phyloP scores from a whole-genome alignment of 2,888 invertebrate genomes.

The Sphaerophoria taeniata region DNA sequence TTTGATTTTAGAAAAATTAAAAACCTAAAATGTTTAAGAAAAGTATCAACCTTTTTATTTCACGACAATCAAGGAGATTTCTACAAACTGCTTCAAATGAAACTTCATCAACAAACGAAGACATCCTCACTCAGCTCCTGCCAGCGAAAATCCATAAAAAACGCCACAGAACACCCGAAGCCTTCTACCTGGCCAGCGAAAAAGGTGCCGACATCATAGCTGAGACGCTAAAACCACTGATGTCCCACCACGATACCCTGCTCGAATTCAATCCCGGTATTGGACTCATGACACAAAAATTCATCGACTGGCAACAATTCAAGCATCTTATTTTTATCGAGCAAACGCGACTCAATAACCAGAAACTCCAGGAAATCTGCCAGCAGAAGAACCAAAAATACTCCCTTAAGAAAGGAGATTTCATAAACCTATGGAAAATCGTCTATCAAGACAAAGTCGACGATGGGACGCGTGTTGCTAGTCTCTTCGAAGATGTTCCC shows the following conservation, averaged over 20 bases:
- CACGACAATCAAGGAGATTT: constrained; percentile 20
- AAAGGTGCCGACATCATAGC: constrained; percentile 77
- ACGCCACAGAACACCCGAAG: constrained; percentile 77
- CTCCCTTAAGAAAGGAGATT: constrained; percentile 84
- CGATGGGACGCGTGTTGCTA: constrained; percentile 84
- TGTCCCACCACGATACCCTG: constrained; percentile 76
- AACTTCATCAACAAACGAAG: not conserved
- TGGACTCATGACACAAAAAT: constrained; percentile 85
- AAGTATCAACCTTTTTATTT: not conserved
- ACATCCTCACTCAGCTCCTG: constrained; percentile 71
- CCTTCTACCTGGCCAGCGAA: constrained; percentile 79
- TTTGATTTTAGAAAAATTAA: not conserved
- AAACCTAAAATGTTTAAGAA: constrained; percentile 14
- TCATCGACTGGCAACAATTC: constrained; percentile 84
- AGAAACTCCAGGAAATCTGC: constrained; percentile 82
- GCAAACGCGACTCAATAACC: constrained; percentile 83
- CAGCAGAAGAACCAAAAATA: constrained; percentile 82
- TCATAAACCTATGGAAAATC: constrained; percentile 85
- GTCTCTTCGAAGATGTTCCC: constrained; percentile 84
- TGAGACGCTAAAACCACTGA: constrained; percentile 76
- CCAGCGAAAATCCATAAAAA: constrained; percentile 79
- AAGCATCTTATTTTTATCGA: constrained; percentile 86
- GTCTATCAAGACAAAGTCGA: constrained; percentile 85
- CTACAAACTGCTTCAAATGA: constrained; percentile 10
- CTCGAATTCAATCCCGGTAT: constrained; percentile 89